Conservation (phyloP, 2,888 invertebrate genomes). For the Drosophila lutescens region DNA sequence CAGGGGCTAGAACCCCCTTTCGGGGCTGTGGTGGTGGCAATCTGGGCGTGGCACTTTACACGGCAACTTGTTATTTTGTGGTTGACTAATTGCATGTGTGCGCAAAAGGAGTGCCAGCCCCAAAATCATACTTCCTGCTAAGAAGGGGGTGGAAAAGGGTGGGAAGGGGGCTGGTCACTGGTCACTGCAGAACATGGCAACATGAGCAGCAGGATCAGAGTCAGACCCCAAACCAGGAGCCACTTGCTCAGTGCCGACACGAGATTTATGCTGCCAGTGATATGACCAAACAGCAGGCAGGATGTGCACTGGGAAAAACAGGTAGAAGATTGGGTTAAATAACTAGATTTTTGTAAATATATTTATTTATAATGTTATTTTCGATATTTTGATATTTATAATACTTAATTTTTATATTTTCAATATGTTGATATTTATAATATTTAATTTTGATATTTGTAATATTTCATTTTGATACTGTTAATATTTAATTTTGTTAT, state of each 20-base stretch:
- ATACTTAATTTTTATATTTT: no score
- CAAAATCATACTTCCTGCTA: conserved; percentile 10
- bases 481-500: no score
- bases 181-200: conserved; percentile 23
- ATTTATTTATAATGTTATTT: not conserved
- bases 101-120: conserved; percentile 42
- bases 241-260: conserved; percentile 59
- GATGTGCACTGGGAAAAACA: conserved; percentile 10
- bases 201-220: conserved; percentile 44
- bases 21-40: conserved; percentile 7
- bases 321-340: no score
- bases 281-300: conserved; percentile 44
- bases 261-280: conserved; percentile 68
- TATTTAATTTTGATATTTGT: no score
- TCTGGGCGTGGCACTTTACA: conserved; percentile 68
- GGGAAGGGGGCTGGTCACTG: not conserved
- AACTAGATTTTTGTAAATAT: no score
- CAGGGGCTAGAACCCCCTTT: not conserved
- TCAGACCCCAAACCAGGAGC: conserved; percentile 31
- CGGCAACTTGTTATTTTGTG: conserved; percentile 77
- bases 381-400: no score
- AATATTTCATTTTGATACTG: no score
- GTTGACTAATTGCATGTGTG: conserved; percentile 75
- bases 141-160: not conserved
- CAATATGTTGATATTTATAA: not conserved